Base-by-base conservation (phyloP, 1,140 invertebrate species). In the Patella vulgata region DNA sequence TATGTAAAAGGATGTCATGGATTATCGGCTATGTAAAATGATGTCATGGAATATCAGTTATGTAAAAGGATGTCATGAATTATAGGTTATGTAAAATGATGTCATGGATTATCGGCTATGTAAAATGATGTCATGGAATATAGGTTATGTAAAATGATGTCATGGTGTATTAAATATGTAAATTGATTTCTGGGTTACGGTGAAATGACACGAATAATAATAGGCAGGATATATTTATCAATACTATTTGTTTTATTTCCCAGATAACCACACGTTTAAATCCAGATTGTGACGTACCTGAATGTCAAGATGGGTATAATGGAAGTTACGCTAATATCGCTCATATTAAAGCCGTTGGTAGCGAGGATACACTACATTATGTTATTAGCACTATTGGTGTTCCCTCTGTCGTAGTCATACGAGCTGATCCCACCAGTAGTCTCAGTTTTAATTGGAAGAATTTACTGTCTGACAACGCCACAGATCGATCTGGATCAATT, bases 281-380 rank as follows among this genome's bases (percentile, higher is more conserved):
- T 51, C 64, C 63, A 25, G 57, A 62, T 23, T 73, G 70, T 57
- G 33, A 59, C 2, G 50, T 59, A 27, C 12, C 50, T 39, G 59
- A 33, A 51, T 73, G 71, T 59, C 14, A 59, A 23, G 9, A 54
- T 11, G 61, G 43, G 23, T 3, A 19, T 12, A 60, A 65, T 54
- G 44, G 28, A 33, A 61, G 48, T 43, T 57, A 46, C 36, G 21
- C 54, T 28, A 70, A 65, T 33, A 23, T 78, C 17, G 70, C 70
- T 11, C 73, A 74, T 48, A 44, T 71, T n/a, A 63, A 58, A 42
- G 69, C 76, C 27, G 42, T 28, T 4, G 66, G 62, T 14, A 27
- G 57, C 9, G 14, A 53, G 14, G 62, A 74, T 59, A 66, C 56
- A 17, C 56, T 74, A 47, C 71, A 74, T 46, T 78, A 69, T 64